Evolutionary conservation across 2,888 invertebrate species (phyloP).

Genomic region (Trisateles emortualis): DNA sequence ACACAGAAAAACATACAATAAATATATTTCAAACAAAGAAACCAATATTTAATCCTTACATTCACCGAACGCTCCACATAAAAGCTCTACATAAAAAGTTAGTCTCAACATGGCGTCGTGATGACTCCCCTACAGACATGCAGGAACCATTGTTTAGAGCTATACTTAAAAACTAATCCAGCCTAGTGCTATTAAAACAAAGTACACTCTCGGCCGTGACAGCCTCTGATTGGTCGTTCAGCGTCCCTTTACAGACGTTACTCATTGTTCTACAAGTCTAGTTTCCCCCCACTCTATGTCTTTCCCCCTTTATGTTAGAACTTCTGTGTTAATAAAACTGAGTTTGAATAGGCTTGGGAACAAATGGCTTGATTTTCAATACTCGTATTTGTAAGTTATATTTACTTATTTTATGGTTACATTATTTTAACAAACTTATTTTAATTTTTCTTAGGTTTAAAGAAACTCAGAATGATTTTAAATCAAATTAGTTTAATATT

Average conservation of each 20-base stretch:
- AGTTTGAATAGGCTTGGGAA: conserved; percentile 16
- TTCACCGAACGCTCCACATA: conserved; percentile 2
- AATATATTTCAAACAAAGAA: not conserved
- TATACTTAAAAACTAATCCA: conserved; percentile 82
- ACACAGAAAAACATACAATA: not conserved
- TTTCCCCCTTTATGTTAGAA: conserved; percentile 42
- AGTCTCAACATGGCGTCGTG: conserved; percentile 66
- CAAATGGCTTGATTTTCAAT: conserved; percentile 3
- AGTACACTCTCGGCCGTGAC: conserved; percentile 69
- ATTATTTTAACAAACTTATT: no score
- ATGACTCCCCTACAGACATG: conserved; percentile 55
- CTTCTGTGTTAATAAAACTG: conserved; percentile 40
- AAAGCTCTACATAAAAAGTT: conserved; percentile 17
- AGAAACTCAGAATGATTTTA: no score
- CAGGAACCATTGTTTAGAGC: conserved; percentile 73
- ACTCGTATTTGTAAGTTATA: not conserved
- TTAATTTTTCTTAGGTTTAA: no score
- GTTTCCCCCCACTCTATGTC: conserved; percentile 33
- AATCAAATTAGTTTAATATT: no score
- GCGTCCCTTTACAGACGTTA: conserved; percentile 58
- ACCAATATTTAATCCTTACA: not conserved
- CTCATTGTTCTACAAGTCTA: conserved; percentile 59
- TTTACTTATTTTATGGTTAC: not conserved
- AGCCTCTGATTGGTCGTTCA: conserved; percentile 72
- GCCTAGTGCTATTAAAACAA: conserved; percentile 83